Base-by-base conservation (phyloP, 2,888 invertebrate species). In the Halocaridina rubra region DNA sequence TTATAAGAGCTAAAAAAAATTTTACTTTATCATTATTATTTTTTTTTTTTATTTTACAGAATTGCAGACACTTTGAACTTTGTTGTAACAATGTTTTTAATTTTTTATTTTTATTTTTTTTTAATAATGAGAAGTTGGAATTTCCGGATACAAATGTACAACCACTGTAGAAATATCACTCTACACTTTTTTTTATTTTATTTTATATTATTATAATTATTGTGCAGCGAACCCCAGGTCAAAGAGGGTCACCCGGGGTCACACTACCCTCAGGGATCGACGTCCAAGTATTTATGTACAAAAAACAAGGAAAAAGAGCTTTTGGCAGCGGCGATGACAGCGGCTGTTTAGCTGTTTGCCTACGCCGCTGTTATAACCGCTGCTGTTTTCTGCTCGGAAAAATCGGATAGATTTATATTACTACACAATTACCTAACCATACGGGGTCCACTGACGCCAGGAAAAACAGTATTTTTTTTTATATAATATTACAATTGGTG, bases 1-100 rank as follows among this genome's bases (percentile, higher is more conserved):
- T 81, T 81, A 81, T 81, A 81, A 81, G 76, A 81, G 81, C 81
- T 81, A 81, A 81, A 81, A 81, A 81, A 81, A n/a, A n/a, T n/a
- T n/a, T n/a, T n/a, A n/a, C n/a, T n/a, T n/a, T n/a, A n/a, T n/a
- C n/a, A n/a, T n/a, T n/a, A n/a, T n/a, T n/a, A n/a, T n/a, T n/a
- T n/a, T n/a, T n/a, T n/a, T n/a, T n/a, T n/a, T 81, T 67, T 81
- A 81, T 81, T 81, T 81, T 81, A 81, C 81, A 81, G 81, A 81
- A 81, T 81, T 81, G 81, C 81, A 81, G 81, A 81, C 81, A 81
- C 69, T 81, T 81, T 81, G 81, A 81, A 81, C 81, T 81, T 81
- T 81, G 76, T 81, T 81, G 81, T 81, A 81, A 81, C 81, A 81
- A 81, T 76, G 76, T 81, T 81, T 81, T 81, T n/a, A n/a, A n/a